phyloP scores from a whole-genome alignment of 2,888 invertebrate species.

The Phyto melanocephala region DNA sequence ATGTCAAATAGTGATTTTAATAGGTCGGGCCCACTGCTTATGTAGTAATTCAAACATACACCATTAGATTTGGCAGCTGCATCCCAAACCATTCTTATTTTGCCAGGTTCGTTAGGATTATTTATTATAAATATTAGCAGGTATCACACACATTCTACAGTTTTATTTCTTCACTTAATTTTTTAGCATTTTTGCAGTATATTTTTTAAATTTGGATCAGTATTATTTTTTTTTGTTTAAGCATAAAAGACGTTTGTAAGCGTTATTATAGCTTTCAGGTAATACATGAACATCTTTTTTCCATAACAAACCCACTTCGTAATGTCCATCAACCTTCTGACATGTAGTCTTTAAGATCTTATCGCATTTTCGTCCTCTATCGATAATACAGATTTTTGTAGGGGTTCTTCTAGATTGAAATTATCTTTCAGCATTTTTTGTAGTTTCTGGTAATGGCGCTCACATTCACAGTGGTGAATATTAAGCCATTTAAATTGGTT shows the following conservation, averaged over 20 bases:
- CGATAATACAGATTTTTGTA: neutral
- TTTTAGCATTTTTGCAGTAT: too few species aligned
- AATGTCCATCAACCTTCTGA: neutral
- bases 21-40: slow-evolving; percentile 72
- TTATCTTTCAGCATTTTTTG: slow-evolving; percentile 27
- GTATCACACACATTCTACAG: slow-evolving; percentile 48
- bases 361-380: too few species aligned
- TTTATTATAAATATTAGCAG: slow-evolving; percentile 59
- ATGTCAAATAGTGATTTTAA: slow-evolving; percentile 53
- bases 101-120: slow-evolving; percentile 68
- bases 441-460: neutral
- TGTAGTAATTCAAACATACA: slow-evolving; percentile 68
- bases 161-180: slow-evolving; percentile 3
- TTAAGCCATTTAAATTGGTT: neutral
- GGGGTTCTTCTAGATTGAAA: slow-evolving; percentile 32
- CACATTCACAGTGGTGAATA: too few species aligned
- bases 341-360: neutral
- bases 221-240: slow-evolving; percentile 55
- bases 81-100: too few species aligned
- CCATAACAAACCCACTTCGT: slow-evolving; percentile 23
- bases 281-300: too few species aligned
- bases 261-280: too few species aligned
- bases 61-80: too few species aligned
- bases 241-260: neutral
- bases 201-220: slow-evolving; percentile 44